Base-by-base conservation (phyloP, 2,113 vertebrate genomes). In the Alosa alosa region DNA sequence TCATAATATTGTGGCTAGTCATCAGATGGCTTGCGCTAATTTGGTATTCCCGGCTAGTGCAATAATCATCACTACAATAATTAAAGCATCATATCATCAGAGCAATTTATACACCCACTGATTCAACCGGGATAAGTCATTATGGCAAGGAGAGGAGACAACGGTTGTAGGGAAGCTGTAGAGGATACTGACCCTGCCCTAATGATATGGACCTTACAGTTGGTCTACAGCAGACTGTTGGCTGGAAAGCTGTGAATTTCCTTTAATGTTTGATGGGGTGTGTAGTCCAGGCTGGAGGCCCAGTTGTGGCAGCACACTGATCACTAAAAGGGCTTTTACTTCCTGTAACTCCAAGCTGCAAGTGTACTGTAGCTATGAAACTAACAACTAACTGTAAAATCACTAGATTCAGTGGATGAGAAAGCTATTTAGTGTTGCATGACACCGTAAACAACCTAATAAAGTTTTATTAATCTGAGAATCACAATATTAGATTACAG, bases 11-110 rank as follows among this genome's bases (percentile, higher is more conserved):
- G 87, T 84, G 90, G 81, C 85, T 84, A 84, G 82, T 88, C 88
- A 90, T 88, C 89, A 89, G 91, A 92, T 87, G 86, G 83, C 88
- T 91, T 90, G 84, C 84, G 89, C 84, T 91, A 88, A 92, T 90
- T 87, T 88, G 81, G 52, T 85, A 87, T 90, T 89, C 92, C 92
- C 86, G 68, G 86, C 92, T 87, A 92, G 92, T 88, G 90, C 90
- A 89, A 91, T 86, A 88, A 92, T 92, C 90, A 88, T 87, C 44
- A 81, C 89, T 50, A 85, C 88, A 89, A 88, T 87, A 87, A 89
- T 85, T 91, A 86, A 89, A 92, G 92, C 90, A 88, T 90, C 90
- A 91, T 57, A 89, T 90, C 89, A 89, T 85, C 84, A 84, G 82
- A 82, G 81, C 90, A 86, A 86, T 88, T 88, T 84, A 83, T 86